Conservation (phyloP, 2,888 invertebrate genomes). For the Liposcelis brunnea region DNA sequence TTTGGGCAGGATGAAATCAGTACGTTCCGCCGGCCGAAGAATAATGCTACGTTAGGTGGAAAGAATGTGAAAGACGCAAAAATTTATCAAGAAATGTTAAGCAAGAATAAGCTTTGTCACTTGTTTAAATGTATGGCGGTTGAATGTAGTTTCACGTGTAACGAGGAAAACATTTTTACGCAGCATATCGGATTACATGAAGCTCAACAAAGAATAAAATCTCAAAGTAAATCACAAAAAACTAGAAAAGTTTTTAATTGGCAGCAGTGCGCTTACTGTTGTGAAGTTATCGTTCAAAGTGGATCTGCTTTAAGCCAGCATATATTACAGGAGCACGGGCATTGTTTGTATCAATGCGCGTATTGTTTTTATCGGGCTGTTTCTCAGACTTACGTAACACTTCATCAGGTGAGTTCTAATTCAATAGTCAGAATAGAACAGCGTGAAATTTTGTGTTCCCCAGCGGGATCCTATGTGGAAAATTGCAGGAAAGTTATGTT, state of each 20-base stretch:
- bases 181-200: constrained; percentile 1
- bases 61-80: background rate
- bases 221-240: background rate
- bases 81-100: background rate
- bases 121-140: background rate
- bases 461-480: too few species aligned
- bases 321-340: constrained; percentile 41
- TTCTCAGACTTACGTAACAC: constrained; percentile 37
- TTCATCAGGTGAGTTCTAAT: constrained; percentile 34
- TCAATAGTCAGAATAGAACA: too few species aligned
- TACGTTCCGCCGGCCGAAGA: too few species aligned
- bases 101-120: background rate
- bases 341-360: constrained; percentile 42
- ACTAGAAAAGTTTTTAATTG: background rate
- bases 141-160: constrained; percentile 3
- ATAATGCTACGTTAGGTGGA: too few species aligned
- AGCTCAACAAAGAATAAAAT: background rate
- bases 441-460: too few species aligned
- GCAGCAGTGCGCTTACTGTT: constrained; percentile 2
- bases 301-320: constrained; percentile 32
- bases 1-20: too few species aligned
- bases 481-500: too few species aligned
- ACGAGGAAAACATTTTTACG: background rate
- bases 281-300: background rate
- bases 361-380: constrained; percentile 51